phyloP scores from a whole-genome alignment of 2,888 invertebrate species.

The Lymantria monacha region DNA sequence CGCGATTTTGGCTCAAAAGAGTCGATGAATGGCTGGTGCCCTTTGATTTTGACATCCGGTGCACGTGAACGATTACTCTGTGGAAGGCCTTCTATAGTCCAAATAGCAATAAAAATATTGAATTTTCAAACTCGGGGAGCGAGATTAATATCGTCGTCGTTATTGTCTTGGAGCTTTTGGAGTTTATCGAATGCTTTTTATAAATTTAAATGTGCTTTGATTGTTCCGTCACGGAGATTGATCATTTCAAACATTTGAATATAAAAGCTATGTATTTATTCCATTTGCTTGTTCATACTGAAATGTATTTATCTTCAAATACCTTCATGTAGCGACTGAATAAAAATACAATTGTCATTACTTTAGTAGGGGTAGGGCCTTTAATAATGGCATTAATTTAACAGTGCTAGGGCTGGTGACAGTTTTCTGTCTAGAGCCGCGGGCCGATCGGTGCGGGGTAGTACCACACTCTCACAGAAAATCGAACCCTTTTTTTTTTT shows the following conservation, averaged over 20 bases:
- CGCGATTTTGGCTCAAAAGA: slow-evolving; percentile 61
- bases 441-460: too few species aligned
- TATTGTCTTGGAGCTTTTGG: slow-evolving; percentile 25
- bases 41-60: slow-evolving; percentile 70
- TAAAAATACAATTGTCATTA: too few species aligned
- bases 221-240: slow-evolving; percentile 6
- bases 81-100: slow-evolving; percentile 30
- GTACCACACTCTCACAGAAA: too few species aligned
- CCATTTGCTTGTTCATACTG: slow-evolving; percentile 9
- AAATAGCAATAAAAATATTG: slow-evolving; percentile 54
- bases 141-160: slow-evolving; percentile 35
- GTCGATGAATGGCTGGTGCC: slow-evolving; percentile 59
- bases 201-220: slow-evolving; percentile 7
- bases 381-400: too few species aligned
- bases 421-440: too few species aligned
- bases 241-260: slow-evolving; percentile 7
- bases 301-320: too few species aligned
- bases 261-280: slow-evolving; percentile 1
- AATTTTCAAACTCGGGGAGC: slow-evolving; percentile 35
- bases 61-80: slow-evolving; percentile 65
- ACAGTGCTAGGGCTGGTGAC: too few species aligned
- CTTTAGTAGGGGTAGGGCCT: too few species aligned
- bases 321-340: too few species aligned
- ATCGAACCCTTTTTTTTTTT: too few species aligned
- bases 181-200: slow-evolving; percentile 11